Evolutionary conservation across 92 coral and sea anemone species (phyloP), one percentile per base, ranked within the genome.

Genomic region (Pocillopora meandrina): DNA sequence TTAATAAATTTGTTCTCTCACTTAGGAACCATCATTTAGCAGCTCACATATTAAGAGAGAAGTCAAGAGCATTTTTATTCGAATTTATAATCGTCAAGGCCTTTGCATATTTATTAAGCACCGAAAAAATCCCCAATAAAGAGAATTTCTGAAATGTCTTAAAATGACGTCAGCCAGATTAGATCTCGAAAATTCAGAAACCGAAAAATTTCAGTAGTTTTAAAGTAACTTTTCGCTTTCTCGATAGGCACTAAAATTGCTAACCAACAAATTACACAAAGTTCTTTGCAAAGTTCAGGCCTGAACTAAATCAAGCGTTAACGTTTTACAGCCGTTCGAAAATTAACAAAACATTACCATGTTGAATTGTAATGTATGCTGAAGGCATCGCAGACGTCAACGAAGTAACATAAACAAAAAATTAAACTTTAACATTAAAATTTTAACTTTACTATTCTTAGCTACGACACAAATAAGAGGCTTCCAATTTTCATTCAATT

Each of bases 381-480:
- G 9, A 47, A 59, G 60, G 77, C 60, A 69, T 19, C 61, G 13
- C 60, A 72, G 77, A 81, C 77, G 85, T 81, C 85, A 81, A 18
- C 15, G 3, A 65, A 31, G 26, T 71, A 56, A 56, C 42, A 23
- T 67, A 70, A 70, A 60, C 85, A 61, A 81, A 63, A 81, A 58
- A 58, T 26, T 26, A 26, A 26, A 26, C 31, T 26, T 26, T 26
- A 26, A 26, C 31, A 26, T 26, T 26, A 26, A 26, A 26, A 26
- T 59, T 59, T 70, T 67, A 20, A 78, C 35, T 26, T 26, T 34
- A 66, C 10, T 78, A 78, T 64, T 21, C 52, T n/a, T 20, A 17
- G 58, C 57, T 10, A 81, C 85, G 21, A 61, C 59, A 36, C 56
- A 58, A 36, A 56, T 49, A 49, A 65, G 70, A 80, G 61, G 69